Evolutionary conservation across 2,113 vertebrate species (phyloP), one percentile per base, ranked within the genome.

Genomic region (Perognathus longimembris): DNA sequence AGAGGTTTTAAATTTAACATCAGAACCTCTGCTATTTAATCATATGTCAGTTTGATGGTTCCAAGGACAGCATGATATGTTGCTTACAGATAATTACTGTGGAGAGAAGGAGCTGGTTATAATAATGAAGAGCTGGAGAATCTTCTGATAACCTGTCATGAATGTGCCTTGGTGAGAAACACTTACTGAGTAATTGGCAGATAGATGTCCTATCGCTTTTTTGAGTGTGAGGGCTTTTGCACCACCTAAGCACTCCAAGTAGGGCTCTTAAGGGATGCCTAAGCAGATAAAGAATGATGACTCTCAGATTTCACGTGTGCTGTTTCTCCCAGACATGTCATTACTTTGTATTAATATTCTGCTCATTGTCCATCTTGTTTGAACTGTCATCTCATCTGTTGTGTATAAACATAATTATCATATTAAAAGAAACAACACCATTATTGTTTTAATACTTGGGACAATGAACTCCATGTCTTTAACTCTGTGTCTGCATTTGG

Each of bases 1-100:
- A 97, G 96, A 90, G 87, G 91, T 98, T 98, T 98, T 98, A 98
- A 98, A 98, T 97, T 98, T 98, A 97, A 98, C 97, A 96, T 96
- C 84, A 7, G 28, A 97, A 94, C 96, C 67, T 97, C 95, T 97
- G 97, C 96, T 96, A 95, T 97, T 98, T 97, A 97, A 95, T 98
- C 96, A 96, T 97, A 97, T 96, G 98, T 98, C 97, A 98, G 89
- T 97, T 98, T 98, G 97, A 98, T 97, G 97, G 91, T 97, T 98
- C 87, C 98, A 98, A 98, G 98, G 96, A 92, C 97, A 97, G 97
- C 91, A 71, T 93, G 96, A 97, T 97, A 94, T 96, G 97, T 96
- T 98, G 97, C 97, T 98, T 93, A 87, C 94, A 98, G 98, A 98
- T 98, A 97, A 98, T 98, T 97, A 94, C 97, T 45, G 85, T 94